Evolutionary conservation across 2,888 invertebrate species (phyloP).

Genomic region (Ceraclea dissimilis): DNA sequence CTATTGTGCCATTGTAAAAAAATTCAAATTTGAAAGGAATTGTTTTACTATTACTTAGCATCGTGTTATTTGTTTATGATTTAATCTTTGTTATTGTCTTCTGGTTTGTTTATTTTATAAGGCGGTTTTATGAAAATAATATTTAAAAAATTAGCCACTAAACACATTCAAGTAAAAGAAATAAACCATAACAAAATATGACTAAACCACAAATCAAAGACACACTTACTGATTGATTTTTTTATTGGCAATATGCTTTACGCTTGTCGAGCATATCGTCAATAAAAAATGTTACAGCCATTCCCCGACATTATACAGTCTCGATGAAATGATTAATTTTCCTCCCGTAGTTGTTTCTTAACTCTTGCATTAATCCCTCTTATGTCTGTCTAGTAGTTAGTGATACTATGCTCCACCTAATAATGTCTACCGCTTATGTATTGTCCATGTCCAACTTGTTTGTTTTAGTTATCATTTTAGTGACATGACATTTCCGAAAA

Average conservation of each 20-base stretch:
- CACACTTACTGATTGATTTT: slow-evolving; percentile 25
- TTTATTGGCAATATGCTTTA: slow-evolving; percentile 8
- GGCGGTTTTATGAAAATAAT: slow-evolving; percentile 13
- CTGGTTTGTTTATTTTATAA: slow-evolving; percentile 3
- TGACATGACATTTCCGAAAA: no score
- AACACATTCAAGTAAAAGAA: slow-evolving; percentile 25
- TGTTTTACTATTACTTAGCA: neutral
- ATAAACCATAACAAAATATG: slow-evolving; percentile 25
- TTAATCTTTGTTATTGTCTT: neutral
- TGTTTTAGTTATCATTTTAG: no score
- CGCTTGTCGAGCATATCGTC: slow-evolving; percentile 3
- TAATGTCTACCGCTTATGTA: no score
- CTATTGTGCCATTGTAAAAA: no score
- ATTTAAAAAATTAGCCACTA: slow-evolving; percentile 21
- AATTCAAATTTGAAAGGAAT: neutral
- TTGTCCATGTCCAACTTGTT: no score
- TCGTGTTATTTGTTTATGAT: no score
- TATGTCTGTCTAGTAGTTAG: no score
- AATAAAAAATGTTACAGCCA: slow-evolving; percentile 21
- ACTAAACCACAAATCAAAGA: slow-evolving; percentile 26
- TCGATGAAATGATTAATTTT: neutral
- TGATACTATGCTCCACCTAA: no score
- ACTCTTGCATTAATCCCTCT: no score
- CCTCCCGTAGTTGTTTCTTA: neutral
- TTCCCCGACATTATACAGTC: slow-evolving; percentile 15